phyloP scores from a whole-genome alignment of 2,797 vertebrate species.

The Melopsittacus undulatus region DNA sequence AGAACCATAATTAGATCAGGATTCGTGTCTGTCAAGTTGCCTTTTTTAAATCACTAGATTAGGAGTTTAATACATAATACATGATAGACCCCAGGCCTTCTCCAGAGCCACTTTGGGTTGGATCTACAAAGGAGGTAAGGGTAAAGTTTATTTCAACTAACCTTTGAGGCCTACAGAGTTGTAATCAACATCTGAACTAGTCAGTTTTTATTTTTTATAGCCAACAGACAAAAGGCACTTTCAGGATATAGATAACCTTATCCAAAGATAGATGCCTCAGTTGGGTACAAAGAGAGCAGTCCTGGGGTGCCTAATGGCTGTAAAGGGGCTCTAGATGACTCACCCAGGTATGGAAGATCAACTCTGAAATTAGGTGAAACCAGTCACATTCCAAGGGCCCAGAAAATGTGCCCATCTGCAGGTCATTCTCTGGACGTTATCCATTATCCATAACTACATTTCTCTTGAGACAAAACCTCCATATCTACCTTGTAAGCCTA shows the following conservation, averaged over 20 bases:
- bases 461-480: neutral
- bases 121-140: neutral
- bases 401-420: neutral
- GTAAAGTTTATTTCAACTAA: neutral
- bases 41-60: slow-evolving; percentile 51
- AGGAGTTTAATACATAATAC: slow-evolving; percentile 52
- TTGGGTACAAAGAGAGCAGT: neutral
- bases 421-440: neutral
- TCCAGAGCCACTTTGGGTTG: neutral
- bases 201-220: neutral
- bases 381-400: neutral
- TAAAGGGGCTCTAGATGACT: neutral
- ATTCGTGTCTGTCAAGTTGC: slow-evolving; percentile 52
- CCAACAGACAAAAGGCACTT: neutral
- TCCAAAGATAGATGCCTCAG: neutral
- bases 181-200: neutral
- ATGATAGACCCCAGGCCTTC: slow-evolving; percentile 23
- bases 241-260: neutral
- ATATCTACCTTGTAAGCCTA: neutral
- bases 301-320: neutral
- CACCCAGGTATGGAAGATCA: neutral
- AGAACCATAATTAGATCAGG: slow-evolving; percentile 62
- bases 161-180: neutral
- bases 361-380: neutral
- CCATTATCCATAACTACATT: accelerated